Base-by-base conservation (phyloP, 2,888 invertebrate genomes). In the Drosophila imparisetae region DNA sequence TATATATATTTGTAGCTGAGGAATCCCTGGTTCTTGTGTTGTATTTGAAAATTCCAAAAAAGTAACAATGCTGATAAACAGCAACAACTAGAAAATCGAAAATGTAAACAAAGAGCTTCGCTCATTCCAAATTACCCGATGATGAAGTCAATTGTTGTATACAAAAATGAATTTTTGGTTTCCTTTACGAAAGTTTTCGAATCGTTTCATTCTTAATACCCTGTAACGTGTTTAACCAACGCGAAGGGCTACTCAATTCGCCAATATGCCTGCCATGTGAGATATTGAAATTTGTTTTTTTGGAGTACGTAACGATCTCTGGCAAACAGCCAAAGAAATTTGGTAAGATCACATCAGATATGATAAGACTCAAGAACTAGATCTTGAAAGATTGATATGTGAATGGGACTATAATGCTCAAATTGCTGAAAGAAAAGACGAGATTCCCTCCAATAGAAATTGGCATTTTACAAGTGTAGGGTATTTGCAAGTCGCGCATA, bases 81-180 rank as follows among this genome's bases (percentile, higher is more conserved):
- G 79, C 52, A 67, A 58, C 57, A 55, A 36, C 13, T 34, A 49
- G 65, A 54, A 62, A 21, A 64, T 61, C 50, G 60, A 66, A 60
- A 91, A 88, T 91, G 91, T 91, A 91, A 91, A 91, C 91, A 91
- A 90, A 88, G 71, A 71, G 78, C 50, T 77, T 77, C 79, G 83
- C 81, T 84, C 81, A 84, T 90, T 90, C 84, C 81, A 91, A 90
- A 86, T 90, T 91, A 85, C 83, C 81, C 87, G 83, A 86, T 87
- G 86, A 86, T 90, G 88, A 90, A 91, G 83, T 91, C 87, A 84
- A 87, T 88, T 91, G 88, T 89, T 79, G 89, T 87, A 81, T 89
- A 86, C 82, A 80, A 87, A 80, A 85, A 72, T 78, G 80, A 80
- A 70, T 71, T 79, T 49, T 73, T 81, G 72, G 67, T 75, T 68